Percentiles rank a stretch among this genome's conserved stretches.
Evolutionary conservation across 2,888 invertebrate species (phyloP).

Genomic region (Trichogramma dendrolimi): DNA sequence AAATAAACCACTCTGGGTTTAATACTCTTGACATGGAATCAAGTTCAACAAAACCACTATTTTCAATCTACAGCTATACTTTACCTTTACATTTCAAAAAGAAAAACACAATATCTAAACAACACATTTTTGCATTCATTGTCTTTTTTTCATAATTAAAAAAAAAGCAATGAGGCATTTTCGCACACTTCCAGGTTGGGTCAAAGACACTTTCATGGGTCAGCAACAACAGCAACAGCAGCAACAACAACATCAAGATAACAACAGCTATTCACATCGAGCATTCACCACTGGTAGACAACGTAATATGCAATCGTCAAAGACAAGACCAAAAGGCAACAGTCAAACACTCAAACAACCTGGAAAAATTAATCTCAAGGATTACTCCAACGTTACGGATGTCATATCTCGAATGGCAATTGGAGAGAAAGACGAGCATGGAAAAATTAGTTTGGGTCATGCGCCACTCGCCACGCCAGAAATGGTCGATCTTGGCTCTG

Average conservation of each 20-base stretch:
- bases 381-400: slow-evolving; percentile 83
- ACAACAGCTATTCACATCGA: slow-evolving; percentile 65
- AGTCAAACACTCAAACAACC: slow-evolving; percentile 77
- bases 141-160: too few relatives aligned
- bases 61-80: too few relatives aligned
- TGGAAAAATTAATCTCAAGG: slow-evolving; percentile 84
- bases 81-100: neutral
- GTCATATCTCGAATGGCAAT: slow-evolving; percentile 68
- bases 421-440: slow-evolving; percentile 53
- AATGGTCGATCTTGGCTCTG: slow-evolving; percentile 69
- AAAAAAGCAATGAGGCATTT: slow-evolving; percentile 31
- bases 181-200: slow-evolving; percentile 52
- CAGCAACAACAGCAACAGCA: slow-evolving; percentile 36
- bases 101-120: neutral
- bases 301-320: slow-evolving; percentile 59
- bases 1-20: too few relatives aligned
- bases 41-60: too few relatives aligned
- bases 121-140: too few relatives aligned
- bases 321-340: slow-evolving; percentile 64
- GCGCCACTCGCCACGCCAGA: slow-evolving; percentile 75
- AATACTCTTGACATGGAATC: too few relatives aligned
- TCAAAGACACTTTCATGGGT: slow-evolving; percentile 55
- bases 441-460: slow-evolving; percentile 54
- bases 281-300: slow-evolving; percentile 67
- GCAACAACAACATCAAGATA: slow-evolving; percentile 50